Conservation (phyloP, 2,113 vertebrate genomes). For the Dipodomys stephensi region DNA sequence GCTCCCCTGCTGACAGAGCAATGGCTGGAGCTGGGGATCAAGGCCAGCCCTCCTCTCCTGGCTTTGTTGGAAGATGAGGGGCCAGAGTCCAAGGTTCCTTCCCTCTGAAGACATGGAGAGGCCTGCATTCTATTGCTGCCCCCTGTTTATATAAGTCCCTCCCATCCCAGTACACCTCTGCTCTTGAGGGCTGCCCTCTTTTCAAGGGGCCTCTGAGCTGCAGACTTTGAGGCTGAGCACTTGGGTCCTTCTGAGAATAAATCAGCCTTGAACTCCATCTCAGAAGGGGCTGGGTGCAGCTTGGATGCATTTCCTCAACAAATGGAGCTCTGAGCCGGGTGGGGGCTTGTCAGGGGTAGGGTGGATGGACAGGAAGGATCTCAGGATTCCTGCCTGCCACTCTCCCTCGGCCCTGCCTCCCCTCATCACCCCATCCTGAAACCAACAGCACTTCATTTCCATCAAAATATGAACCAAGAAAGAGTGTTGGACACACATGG, state of each 20-base stretch:
- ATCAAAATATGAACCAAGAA: slow-evolving; percentile 83
- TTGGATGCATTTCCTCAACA: slow-evolving; percentile 39
- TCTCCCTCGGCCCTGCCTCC: neutral
- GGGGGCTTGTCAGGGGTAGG: neutral
- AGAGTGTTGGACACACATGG: slow-evolving; percentile 78
- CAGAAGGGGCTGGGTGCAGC: slow-evolving; percentile 8
- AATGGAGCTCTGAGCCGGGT: neutral
- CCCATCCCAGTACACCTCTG: slow-evolving; percentile 36
- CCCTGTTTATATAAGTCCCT: neutral
- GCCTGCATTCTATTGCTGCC: neutral
- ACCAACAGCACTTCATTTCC: slow-evolving; percentile 80
- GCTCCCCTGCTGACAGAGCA: slow-evolving; percentile 59
- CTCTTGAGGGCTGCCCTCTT: slow-evolving; percentile 35
- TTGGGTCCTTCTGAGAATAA: slow-evolving; percentile 18
- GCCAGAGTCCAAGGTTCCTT: slow-evolving; percentile 53
- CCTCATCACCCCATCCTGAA: neutral
- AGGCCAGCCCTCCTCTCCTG: slow-evolving; percentile 43
- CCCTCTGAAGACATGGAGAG: slow-evolving; percentile 5
- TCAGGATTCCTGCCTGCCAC: slow-evolving; percentile 37
- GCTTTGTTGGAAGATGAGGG: slow-evolving; percentile 64
- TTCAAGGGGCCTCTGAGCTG: slow-evolving; percentile 64
- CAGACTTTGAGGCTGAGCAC: slow-evolving; percentile 41
- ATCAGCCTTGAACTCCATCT: slow-evolving; percentile 12
- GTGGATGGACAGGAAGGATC: slow-evolving; percentile 45
- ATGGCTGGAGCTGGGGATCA: slow-evolving; percentile 43